These are phyloP conservation scores for Rhabdomys pumilio DNA, from an alignment of 2,797 vertebrate species.

Conservation along the genomic window DNA sequence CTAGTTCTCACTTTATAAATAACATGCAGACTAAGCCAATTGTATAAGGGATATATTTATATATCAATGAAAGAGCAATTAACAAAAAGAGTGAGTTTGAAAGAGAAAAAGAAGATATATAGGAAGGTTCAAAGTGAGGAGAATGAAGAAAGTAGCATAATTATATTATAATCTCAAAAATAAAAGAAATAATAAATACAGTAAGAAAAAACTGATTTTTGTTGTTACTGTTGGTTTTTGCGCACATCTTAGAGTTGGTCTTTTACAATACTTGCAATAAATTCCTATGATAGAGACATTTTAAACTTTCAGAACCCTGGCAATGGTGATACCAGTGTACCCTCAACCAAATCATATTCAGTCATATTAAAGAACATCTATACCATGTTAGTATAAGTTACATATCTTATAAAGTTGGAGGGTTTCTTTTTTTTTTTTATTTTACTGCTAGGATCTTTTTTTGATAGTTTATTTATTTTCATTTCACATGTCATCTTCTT, in stretches of 20 bases:
- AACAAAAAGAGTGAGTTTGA: background rate
- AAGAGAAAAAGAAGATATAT: background rate
- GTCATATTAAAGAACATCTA: background rate
- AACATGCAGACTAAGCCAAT: background rate
- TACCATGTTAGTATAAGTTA: slow-evolving; percentile 5
- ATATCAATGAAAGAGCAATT: background rate
- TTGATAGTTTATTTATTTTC: too few species aligned
- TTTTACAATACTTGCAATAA: slow-evolving; percentile 35
- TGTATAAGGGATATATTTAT: background rate
- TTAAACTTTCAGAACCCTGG: background rate
- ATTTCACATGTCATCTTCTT: too few species aligned
- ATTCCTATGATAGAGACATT: background rate
- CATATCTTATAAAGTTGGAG: slow-evolving; percentile 1
- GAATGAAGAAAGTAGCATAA: too few species aligned
- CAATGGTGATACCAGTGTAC: background rate
- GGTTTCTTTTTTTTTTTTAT: background rate
- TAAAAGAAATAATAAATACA: background rate
- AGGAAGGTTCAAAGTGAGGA: background rate
- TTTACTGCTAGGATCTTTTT: too few species aligned
- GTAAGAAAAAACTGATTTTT: background rate
- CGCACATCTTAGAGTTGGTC: background rate
- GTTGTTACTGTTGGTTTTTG: background rate
- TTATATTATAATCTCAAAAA: background rate
- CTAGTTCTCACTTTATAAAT: slow-evolving; percentile 11
- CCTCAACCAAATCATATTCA: background rate